These are phyloP conservation scores for Elysia chlorotica DNA, from an alignment of 1,140 invertebrate species.

Conservation along the genomic window DNA sequence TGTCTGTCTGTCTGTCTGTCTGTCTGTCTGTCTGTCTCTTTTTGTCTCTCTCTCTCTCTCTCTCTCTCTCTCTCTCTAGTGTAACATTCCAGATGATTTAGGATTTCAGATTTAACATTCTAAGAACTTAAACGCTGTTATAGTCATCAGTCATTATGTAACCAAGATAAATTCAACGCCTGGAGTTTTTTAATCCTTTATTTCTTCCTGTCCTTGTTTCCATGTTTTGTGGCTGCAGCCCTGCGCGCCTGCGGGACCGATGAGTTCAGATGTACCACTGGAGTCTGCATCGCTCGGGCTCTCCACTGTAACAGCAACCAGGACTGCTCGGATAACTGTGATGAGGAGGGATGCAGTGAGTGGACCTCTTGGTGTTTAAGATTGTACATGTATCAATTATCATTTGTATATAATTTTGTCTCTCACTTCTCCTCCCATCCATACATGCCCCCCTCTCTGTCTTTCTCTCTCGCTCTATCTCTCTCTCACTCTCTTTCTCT, in stretches of 20 bases:
- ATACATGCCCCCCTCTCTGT: too few relatives aligned
- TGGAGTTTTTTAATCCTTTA: neutral
- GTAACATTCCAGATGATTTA: too few relatives aligned
- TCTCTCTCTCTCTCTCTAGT: neutral
- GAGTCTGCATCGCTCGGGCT: conserved; percentile 46
- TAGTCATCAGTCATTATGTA: neutral
- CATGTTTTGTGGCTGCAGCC: conserved; percentile 24
- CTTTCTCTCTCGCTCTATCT: too few relatives aligned
- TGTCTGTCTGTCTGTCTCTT: neutral
- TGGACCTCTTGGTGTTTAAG: conserved; percentile 10
- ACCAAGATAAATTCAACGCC: neutral
- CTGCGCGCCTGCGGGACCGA: conserved; percentile 46
- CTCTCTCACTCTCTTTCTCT: neutral
- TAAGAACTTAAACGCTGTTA: too few relatives aligned
- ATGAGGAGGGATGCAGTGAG: conserved; percentile 53
- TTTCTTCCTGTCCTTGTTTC: neutral
- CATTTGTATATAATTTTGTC: neutral
- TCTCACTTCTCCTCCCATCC: too few relatives aligned
- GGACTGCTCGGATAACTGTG: conserved; percentile 54
- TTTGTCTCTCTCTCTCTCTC: neutral
- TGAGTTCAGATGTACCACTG: conserved; percentile 54
- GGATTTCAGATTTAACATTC: too few relatives aligned
- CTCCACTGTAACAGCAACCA: conserved; percentile 48
- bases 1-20: neutral
- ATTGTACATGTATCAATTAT: neutral